These are phyloP conservation scores for Argyresthia albistria DNA, from an alignment of 2,888 invertebrate genomes.

Conservation along the genomic window DNA sequence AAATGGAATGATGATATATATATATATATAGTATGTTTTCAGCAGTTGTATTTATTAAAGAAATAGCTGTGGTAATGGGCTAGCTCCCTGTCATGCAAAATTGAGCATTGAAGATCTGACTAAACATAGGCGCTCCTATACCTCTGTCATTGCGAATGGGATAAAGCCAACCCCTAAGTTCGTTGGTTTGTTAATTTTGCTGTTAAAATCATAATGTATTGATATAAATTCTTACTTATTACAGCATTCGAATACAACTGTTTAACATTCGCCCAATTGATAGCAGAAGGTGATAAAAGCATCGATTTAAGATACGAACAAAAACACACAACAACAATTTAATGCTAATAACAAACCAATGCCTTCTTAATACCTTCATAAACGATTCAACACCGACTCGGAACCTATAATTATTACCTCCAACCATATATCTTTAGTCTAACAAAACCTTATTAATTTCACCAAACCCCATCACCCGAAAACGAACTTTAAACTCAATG, in stretches of 20 bases:
- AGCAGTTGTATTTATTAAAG: no score
- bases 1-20: no score
- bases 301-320: background rate
- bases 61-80: no score
- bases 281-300: background rate
- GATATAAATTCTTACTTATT: background rate
- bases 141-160: no score
- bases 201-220: no score
- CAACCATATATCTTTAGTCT: background rate
- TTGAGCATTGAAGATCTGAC: no score
- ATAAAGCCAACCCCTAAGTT: no score
- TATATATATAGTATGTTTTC: no score
- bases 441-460: constrained; percentile 1
- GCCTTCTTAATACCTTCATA: background rate
- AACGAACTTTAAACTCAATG: background rate
- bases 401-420: constrained; percentile 2
- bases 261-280: background rate
- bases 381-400: constrained; percentile 3
- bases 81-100: no score
- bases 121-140: no score
- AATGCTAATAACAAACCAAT: background rate
- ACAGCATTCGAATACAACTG: background rate
- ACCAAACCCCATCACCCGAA: background rate
- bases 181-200: no score
- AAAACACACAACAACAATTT: background rate